These are phyloP conservation scores for Pantherophis alleghaniensis DNA, from an alignment of 2,797 vertebrate genomes.

Conservation along the genomic window DNA sequence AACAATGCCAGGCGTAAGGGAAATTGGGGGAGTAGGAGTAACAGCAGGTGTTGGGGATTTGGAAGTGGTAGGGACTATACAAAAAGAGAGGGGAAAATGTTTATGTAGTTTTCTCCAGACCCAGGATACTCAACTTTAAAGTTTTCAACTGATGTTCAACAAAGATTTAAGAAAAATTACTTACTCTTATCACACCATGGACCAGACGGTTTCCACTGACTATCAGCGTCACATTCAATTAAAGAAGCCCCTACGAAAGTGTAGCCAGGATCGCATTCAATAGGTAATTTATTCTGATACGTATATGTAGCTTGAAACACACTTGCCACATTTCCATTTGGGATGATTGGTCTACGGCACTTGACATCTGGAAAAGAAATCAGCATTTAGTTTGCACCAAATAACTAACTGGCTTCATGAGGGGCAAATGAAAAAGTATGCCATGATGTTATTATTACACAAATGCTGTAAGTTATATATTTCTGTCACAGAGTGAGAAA, in stretches of 20 bases:
- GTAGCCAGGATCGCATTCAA: background rate
- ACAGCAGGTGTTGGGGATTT: background rate
- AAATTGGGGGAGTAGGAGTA: background rate
- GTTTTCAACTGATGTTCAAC: background rate
- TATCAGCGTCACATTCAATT: rapidly evolving
- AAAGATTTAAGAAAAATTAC: background rate
- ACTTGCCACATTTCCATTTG: background rate
- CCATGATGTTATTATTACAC: background rate
- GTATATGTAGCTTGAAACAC: rapidly evolving
- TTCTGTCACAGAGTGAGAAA: background rate
- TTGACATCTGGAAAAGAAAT: background rate
- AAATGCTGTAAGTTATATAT: background rate
- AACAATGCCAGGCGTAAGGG: too few relatives aligned
- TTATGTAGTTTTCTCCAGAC: background rate
- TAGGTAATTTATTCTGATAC: rapidly evolving
- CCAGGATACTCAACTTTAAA: background rate
- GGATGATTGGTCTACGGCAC: background rate
- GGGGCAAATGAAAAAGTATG: background rate
- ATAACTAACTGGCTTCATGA: background rate
- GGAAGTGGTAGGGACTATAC: background rate
- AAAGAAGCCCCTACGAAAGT: background rate
- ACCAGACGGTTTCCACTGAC: background rate
- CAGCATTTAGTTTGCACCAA: background rate
- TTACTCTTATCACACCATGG: background rate
- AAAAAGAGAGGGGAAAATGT: background rate